Percentiles rank a stretch among this genome's conserved stretches.
Conservation (phyloP, 1,140 invertebrate species). For the Drosophila lacertosa region DNA sequence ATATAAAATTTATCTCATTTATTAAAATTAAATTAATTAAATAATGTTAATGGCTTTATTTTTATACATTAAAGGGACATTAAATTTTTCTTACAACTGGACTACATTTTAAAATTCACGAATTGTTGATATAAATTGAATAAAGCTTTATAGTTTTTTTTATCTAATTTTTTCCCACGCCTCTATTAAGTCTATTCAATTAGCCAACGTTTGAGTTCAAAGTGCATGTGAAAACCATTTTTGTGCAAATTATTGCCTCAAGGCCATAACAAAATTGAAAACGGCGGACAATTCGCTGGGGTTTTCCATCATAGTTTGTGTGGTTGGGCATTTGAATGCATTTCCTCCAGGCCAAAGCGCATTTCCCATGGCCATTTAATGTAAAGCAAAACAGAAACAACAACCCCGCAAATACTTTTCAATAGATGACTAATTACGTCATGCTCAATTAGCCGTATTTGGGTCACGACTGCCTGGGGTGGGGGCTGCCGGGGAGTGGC, state of each 20-base stretch:
- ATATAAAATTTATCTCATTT: no score
- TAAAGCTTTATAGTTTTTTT: background rate
- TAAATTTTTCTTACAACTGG: no score
- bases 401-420: constrained; percentile 55
- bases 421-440: constrained; percentile 78
- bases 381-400: constrained; percentile 31
- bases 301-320: constrained; percentile 38
- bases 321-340: constrained; percentile 48
- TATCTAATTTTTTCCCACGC: background rate
- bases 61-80: no score
- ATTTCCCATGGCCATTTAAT: constrained; percentile 55
- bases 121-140: background rate
- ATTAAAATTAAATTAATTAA: no score
- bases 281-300: background rate
- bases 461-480: constrained; percentile 38
- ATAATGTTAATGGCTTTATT: no score
- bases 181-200: background rate
- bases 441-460: constrained; percentile 74
- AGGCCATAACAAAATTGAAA: constrained; percentile 18
- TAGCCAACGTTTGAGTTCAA: constrained; percentile 5
- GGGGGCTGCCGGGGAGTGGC: constrained; percentile 45
- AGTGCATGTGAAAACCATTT: constrained; percentile 13
- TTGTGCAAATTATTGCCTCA: constrained; percentile 1
- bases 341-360: constrained; percentile 33
- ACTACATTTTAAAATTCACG: no score